These are phyloP conservation scores for Meiosimyza platycephala DNA, from an alignment of 2,888 invertebrate genomes.

Conservation along the genomic window DNA sequence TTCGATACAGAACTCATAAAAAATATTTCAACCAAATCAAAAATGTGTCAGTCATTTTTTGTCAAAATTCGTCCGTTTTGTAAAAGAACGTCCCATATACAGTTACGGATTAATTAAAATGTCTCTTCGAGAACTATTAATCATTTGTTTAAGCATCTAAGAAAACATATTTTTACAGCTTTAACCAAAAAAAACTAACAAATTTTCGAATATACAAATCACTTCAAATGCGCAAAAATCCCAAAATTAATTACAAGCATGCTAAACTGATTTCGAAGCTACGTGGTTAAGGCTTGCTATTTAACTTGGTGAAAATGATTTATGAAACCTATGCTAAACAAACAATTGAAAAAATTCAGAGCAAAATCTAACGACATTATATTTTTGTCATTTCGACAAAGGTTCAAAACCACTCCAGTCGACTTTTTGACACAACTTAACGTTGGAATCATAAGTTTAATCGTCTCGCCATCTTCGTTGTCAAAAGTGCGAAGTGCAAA, in stretches of 20 bases:
- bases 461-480: not conserved
- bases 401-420: constrained; percentile 6
- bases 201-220: constrained; percentile 9
- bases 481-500: constrained; percentile 32
- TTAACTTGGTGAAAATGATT: constrained; percentile 17
- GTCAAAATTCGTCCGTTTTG: no score
- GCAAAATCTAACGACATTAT: not conserved
- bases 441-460: constrained; percentile 11
- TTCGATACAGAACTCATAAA: no score
- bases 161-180: constrained; percentile 8
- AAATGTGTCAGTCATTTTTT: no score
- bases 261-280: constrained; percentile 6
- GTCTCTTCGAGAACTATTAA: not conserved
- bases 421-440: constrained; percentile 25
- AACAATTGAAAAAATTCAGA: not conserved
- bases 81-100: no score
- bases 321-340: constrained; percentile 7
- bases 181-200: not conserved
- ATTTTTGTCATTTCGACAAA: not conserved
- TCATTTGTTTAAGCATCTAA: constrained; percentile 9
- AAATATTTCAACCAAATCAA: no score
- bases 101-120: no score
- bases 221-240: constrained; percentile 4
- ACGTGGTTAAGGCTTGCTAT: not conserved
- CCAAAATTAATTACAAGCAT: constrained; percentile 14